A percentile compares a stretch with the other conserved stretches of the same genome.
Conservation (phyloP, 2,797 vertebrate species). For the Strix occidentalis region DNA sequence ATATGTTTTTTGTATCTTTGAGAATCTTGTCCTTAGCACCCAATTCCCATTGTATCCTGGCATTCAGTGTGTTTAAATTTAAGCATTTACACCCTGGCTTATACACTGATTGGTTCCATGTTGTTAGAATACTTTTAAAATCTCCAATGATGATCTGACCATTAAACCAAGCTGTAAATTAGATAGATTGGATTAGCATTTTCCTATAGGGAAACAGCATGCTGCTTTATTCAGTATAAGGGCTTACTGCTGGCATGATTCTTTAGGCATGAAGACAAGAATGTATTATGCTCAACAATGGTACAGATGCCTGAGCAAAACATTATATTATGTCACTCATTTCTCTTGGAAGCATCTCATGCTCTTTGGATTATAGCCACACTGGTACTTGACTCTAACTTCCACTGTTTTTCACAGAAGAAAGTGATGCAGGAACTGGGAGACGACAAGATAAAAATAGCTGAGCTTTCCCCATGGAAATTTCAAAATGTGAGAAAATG, state of each 20-base stretch:
- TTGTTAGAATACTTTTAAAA: neutral
- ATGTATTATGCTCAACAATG: neutral
- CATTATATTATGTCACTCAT: neutral
- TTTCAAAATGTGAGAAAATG: constrained; percentile 21
- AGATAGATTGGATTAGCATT: neutral
- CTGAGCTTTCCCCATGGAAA: neutral
- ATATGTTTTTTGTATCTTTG: neutral
- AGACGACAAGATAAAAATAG: constrained; percentile 23
- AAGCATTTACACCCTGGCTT: neutral
- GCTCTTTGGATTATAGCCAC: neutral
- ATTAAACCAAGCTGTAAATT: neutral
- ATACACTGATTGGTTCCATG: neutral
- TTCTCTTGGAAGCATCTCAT: constrained; percentile 32
- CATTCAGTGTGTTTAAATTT: neutral
- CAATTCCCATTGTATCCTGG: neutral
- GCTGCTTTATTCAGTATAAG: neutral
- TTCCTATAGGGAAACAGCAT: neutral
- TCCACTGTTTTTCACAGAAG: constrained; percentile 24
- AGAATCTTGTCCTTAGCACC: neutral
- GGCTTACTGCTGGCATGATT: neutral
- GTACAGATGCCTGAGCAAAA: neutral
- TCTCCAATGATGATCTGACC: neutral
- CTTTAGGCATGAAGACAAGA: constrained; percentile 4
- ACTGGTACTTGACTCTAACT: constrained; percentile 6
- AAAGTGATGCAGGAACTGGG: constrained; percentile 8